Evolutionary conservation across 2,113 vertebrate species (phyloP).

Genomic region (Lipophrys pholis): DNA sequence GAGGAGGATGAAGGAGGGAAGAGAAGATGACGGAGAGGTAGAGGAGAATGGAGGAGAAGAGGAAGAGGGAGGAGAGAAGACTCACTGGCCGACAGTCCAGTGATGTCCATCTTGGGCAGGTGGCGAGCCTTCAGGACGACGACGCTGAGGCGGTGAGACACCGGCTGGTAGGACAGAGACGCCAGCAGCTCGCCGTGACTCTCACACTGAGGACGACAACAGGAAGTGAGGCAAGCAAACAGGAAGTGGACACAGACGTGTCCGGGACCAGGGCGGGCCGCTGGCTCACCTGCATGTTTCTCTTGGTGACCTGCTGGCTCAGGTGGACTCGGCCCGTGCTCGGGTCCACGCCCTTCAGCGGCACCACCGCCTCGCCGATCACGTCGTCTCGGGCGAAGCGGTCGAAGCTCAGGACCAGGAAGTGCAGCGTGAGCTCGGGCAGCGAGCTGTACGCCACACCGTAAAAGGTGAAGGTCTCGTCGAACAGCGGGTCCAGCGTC

Average conservation of each 20-base stretch:
- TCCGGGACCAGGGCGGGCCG: no score
- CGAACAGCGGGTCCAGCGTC: conserved; percentile 93
- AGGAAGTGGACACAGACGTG: no score
- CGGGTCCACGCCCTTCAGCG: conserved; percentile 91
- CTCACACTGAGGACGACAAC: conserved; percentile 81
- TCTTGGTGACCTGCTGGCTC: conserved; percentile 92
- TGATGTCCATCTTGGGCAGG: conserved; percentile 97
- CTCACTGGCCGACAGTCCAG: conserved; percentile 97
- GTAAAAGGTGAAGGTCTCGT: conserved; percentile 98
- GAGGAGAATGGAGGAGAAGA: background rate
- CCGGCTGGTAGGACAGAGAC: conserved; percentile 95
- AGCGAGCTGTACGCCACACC: conserved; percentile 94
- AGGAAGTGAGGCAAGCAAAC: no score
- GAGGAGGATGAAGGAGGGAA: background rate
- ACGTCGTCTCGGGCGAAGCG: conserved; percentile 96
- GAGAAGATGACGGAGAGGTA: background rate
- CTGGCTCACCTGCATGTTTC: conserved; percentile 94
- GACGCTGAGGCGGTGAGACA: conserved; percentile 95
- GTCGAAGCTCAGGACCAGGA: conserved; percentile 96
- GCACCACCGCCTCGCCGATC: conserved; percentile 95
- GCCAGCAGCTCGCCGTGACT: conserved; percentile 94
- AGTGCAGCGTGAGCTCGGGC: conserved; percentile 94
- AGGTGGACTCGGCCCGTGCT: conserved; percentile 95
- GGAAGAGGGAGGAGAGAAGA: background rate
- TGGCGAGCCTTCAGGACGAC: conserved; percentile 97